phyloP scores from a whole-genome alignment of 2,797 vertebrate genomes.

The Channa striata region DNA sequence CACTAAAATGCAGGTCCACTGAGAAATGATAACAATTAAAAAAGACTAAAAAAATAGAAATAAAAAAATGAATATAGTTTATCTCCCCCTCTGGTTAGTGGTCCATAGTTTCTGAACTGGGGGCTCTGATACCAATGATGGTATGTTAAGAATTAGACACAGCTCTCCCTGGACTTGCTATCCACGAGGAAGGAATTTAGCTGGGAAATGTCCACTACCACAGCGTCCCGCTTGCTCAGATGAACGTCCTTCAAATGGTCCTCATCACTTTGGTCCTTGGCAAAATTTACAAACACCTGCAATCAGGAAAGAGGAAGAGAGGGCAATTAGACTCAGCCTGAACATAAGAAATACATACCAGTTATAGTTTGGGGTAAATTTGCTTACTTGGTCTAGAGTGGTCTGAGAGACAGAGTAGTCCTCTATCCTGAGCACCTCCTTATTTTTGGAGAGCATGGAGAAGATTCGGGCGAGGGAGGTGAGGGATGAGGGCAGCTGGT shows the following conservation, averaged over 20 bases:
- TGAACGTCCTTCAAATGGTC: slow-evolving; percentile 96
- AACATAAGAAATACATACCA: neutral
- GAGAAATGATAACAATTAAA: slow-evolving; percentile 75
- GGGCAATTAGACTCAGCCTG: slow-evolving; percentile 7
- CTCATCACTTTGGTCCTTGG: slow-evolving; percentile 99
- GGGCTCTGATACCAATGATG: slow-evolving; percentile 42
- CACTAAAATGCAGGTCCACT: slow-evolving; percentile 74
- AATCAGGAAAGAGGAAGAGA: slow-evolving; percentile 23
- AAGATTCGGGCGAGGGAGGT: slow-evolving; percentile 97
- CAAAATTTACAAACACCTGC: slow-evolving; percentile 99
- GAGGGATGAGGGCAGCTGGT: slow-evolving; percentile 92
- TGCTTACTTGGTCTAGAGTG: slow-evolving; percentile 95
- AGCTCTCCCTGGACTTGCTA: slow-evolving; percentile 93
- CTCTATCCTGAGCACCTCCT: slow-evolving; percentile 94
- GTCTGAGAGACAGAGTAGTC: slow-evolving; percentile 99
- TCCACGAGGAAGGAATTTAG: slow-evolving; percentile 91
- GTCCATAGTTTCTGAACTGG: slow-evolving; percentile 48
- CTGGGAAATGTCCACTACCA: slow-evolving; percentile 90
- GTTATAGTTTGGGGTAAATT: neutral
- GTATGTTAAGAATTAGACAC: slow-evolving; percentile 86
- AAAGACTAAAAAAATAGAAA: slow-evolving; percentile 73
- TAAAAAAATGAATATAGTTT: slow-evolving; percentile 54
- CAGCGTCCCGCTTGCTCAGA: slow-evolving; percentile 92
- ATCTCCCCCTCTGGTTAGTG: slow-evolving; percentile 47
- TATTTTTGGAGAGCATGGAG: slow-evolving; percentile 93